Evolutionary conservation across 2,113 vertebrate species (phyloP), one percentile per base, ranked within the genome.

Genomic region (Embiotoca jacksoni): DNA sequence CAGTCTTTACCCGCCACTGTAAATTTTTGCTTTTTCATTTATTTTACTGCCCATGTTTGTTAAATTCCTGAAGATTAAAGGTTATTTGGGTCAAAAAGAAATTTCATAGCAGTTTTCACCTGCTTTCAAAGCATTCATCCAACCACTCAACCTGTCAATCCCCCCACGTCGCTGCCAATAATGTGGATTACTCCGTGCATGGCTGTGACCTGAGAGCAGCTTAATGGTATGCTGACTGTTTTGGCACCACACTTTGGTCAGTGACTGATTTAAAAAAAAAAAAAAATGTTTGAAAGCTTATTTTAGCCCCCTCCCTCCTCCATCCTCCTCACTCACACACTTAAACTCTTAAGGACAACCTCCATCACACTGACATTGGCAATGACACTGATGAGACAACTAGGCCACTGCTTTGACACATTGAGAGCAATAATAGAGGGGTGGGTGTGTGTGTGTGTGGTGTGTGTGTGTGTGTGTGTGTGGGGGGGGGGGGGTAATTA

Each of bases 341-440:
- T 75, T 44, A 55, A 23, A 63, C 16, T 69, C 44, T 71, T 47
- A 30, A 72, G 56, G 66, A 78, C 78, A 64, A 56, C 57, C 70
- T 78, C 70, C 65, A 61, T 91, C 77, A 81, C 59, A 30, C 6
- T 75, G 56, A 83, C 82, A 55, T 71, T 65, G 65, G 31, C 72
- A 81, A 63, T 64, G 65, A 71, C 84, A 78, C 75, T 78, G 79
- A 83, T 65, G 81, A 84, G 77, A 82, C 88, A 92, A 83, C 68
- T 80, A 77, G 86, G 91, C 84, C 90, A 81, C 70, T 32, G 62
- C 66, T 78, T 79, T 95, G 92, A 92, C 93, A 94, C 62, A 92
- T 90, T 89, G 88, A 88, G 91, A 89, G 81, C 90, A 86, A 67
- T 75, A 88, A 86, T 7, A 3, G 0, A 15, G 60, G 57, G 75